phyloP scores from a whole-genome alignment of 2,113 vertebrate genomes.

The Phaetusa simplex region DNA sequence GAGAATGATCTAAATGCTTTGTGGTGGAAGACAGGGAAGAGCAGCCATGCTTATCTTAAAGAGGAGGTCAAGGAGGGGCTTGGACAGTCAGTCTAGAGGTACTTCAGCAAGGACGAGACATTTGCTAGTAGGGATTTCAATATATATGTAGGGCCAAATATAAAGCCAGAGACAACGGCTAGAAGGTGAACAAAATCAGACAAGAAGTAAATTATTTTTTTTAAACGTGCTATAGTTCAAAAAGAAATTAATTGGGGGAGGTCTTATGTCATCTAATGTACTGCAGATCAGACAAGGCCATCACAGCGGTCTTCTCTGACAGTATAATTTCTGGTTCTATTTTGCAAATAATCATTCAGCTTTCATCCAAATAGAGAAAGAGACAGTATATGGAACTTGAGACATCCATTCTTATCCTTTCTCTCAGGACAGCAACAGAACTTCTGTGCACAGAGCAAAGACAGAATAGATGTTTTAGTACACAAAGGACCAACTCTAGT shows the following conservation, averaged over 20 bases:
- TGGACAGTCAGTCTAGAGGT: neutral
- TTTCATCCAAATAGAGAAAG: neutral
- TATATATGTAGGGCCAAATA: neutral
- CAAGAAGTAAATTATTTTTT: neutral
- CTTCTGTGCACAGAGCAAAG: neutral
- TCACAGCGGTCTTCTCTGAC: neutral
- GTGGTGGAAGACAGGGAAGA: neutral
- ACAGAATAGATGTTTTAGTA: neutral
- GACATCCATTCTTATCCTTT: neutral
- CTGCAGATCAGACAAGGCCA: neutral
- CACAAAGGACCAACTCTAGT: neutral
- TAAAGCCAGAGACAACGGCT: neutral
- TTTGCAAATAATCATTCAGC: neutral
- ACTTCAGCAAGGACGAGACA: neutral
- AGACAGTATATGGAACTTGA: neutral
- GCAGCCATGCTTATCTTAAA: neutral
- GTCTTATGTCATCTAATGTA: neutral
- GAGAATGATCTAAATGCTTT: neutral
- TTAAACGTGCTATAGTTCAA: neutral
- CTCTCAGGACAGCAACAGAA: neutral
- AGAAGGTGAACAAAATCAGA: neutral
- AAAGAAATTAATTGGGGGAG: neutral
- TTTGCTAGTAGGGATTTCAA: neutral
- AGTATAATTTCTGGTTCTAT: neutral
- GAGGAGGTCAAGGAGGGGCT: fast-evolving